Percentiles rank a stretch among this genome's conserved stretches.
phyloP scores from a whole-genome alignment of 2,888 invertebrate species.

The Capitulum mitella region DNA sequence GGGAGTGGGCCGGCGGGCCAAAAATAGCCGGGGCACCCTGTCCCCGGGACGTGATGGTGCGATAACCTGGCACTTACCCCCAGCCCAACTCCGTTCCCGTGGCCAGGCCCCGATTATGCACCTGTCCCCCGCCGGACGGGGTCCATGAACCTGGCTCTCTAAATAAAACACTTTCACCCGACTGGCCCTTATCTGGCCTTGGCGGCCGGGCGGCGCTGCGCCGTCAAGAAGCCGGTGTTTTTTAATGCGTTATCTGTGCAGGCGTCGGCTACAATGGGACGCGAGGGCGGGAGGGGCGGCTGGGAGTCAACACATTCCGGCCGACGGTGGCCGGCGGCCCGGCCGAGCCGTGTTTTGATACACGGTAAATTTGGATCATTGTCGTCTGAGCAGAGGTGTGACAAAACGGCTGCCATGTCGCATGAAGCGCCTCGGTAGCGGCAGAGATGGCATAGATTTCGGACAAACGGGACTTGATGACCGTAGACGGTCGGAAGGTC shows the following conservation, averaged over 20 bases:
- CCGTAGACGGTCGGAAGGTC: no score
- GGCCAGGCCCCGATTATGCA: not conserved
- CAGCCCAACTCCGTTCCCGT: not conserved
- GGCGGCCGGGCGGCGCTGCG: not conserved
- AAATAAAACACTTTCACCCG: constrained; percentile 18
- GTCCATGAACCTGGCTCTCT: not conserved
- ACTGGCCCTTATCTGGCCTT: not conserved
- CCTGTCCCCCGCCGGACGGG: constrained; percentile 2
- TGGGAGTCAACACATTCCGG: constrained; percentile 12
- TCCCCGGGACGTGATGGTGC: not conserved
- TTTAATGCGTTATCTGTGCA: not conserved
- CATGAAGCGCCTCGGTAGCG: no score
- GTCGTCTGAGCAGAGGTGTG: not conserved
- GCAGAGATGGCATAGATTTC: no score
- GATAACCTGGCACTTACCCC: not conserved
- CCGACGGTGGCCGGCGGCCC: not conserved
- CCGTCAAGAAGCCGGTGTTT: constrained; percentile 6
- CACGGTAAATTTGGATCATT: not conserved
- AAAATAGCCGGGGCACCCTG: not conserved
- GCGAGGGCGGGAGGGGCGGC: not conserved
- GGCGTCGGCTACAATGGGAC: constrained; percentile 7
- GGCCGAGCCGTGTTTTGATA: not conserved
- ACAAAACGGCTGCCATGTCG: not conserved
- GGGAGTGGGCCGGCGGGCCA: not conserved
- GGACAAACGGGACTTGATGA: no score